These are phyloP conservation scores for Ethmia dodecea DNA, from an alignment of 2,888 invertebrate species.

Conservation along the genomic window DNA sequence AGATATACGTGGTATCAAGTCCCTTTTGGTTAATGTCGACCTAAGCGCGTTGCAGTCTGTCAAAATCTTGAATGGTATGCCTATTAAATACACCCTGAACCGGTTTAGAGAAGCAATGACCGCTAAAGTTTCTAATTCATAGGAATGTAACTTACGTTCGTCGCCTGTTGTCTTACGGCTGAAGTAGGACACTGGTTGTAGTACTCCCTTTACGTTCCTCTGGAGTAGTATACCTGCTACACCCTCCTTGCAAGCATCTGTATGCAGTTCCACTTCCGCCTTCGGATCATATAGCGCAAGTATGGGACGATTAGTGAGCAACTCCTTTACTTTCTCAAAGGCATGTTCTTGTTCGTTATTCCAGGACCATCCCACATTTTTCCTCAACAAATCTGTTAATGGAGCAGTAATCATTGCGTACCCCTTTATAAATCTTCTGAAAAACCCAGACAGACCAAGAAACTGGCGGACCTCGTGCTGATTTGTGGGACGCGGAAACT, in stretches of 20 bases:
- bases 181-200: background rate
- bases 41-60: no score
- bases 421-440: slow-evolving; percentile 13
- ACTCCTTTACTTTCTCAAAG: slow-evolving; percentile 18
- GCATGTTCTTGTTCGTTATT: slow-evolving; percentile 1
- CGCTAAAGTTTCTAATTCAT: no score
- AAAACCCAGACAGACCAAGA: slow-evolving; percentile 22
- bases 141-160: background rate
- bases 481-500: slow-evolving; percentile 23
- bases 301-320: slow-evolving; percentile 20
- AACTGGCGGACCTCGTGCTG: slow-evolving; percentile 27
- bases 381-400: slow-evolving; percentile 3
- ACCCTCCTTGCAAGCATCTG: slow-evolving; percentile 27
- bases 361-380: slow-evolving; percentile 5
- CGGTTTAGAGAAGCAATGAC: no score
- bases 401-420: slow-evolving; percentile 22
- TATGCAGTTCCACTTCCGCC: slow-evolving; percentile 26
- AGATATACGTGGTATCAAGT: no score
- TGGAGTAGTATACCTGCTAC: slow-evolving; percentile 29
- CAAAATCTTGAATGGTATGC: no score
- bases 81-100: no score
- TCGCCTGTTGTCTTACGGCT: background rate
- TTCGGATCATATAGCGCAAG: slow-evolving; percentile 23
- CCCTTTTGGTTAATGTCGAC: no score
- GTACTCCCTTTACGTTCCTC: slow-evolving; percentile 4